Base-by-base conservation (phyloP, 2,113 vertebrate genomes). In the Odontesthes bonariensis region DNA sequence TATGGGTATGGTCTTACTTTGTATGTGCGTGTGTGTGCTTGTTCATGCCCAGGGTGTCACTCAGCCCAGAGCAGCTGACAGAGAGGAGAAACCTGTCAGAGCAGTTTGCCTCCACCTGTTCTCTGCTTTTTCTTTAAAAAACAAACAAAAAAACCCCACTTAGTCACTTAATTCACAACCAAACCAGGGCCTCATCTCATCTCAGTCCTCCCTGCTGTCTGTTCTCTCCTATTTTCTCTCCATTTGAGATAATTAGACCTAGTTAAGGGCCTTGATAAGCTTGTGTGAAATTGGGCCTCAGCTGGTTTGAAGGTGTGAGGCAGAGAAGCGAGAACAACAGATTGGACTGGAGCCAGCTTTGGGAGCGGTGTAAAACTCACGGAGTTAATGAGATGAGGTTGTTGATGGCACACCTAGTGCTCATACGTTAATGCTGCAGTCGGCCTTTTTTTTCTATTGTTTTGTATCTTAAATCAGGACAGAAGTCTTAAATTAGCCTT, bases 1-100 rank as follows among this genome's bases (percentile, higher is more conserved):
- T 99, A 83, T 99, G 98, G 98, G 98, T 98, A 94, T 95, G 97
- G 0, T 6, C 33, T 3, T 44, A 6, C 38, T 58, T 54, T 2
- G 14, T 64, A 5, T 47, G 19, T 11, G 3, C 33, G 20, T 69
- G 53, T 1, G 6, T 65, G 5, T 47, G 31, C 57, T 33, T 73
- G 49, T 23, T n/a, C 44, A 52, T 27, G 54, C 47, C 66, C 57
- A 55, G 23, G 23, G 23, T 10, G 51, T 59, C 55, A 19, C 44
- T 81, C 79, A 52, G 65, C 68, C 65, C 69, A 0, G 31, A 79
- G 17, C 46, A 49, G 46, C 16, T 49, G 46, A 8, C n/a, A n/a
- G 46, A 19, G 17, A 49, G 9, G 46, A 47, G 16, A 19, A 49
- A 49, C 46, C 46, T n/a, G 46, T 49, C 17, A 8, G 46, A 38